Evolutionary conservation across 2,797 vertebrate species (phyloP).

Genomic region (Picus viridis): DNA sequence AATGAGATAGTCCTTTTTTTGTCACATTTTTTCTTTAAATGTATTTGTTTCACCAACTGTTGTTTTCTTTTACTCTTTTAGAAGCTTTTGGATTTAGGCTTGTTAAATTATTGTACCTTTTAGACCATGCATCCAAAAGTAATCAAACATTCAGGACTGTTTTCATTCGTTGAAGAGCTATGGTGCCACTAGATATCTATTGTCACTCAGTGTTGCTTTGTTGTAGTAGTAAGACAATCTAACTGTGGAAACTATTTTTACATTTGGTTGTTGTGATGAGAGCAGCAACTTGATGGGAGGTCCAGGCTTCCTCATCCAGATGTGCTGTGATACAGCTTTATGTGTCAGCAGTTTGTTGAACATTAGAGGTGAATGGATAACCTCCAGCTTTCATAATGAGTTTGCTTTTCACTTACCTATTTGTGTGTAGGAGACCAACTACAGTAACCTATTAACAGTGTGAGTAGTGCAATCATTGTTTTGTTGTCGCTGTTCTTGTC

Average conservation of each 20-base stretch:
- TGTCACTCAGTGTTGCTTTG: constrained; percentile 29
- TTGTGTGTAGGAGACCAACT: background rate
- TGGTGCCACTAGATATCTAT: constrained; percentile 32
- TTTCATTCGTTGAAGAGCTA: constrained; percentile 35
- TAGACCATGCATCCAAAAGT: constrained; percentile 21
- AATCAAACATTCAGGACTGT: constrained; percentile 29
- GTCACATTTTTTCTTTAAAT: background rate
- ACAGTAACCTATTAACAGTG: constrained; percentile 19
- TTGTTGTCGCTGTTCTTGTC: constrained; percentile 18
- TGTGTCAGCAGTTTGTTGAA: constrained; percentile 47
- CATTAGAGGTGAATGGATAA: constrained; percentile 20
- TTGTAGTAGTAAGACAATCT: constrained; percentile 2
- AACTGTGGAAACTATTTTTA: constrained; percentile 24
- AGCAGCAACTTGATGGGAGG: background rate
- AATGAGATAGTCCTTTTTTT: background rate
- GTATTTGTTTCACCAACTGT: background rate
- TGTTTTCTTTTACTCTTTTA: background rate
- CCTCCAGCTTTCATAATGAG: constrained; percentile 3
- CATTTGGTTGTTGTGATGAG: constrained; percentile 21
- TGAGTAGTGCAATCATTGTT: constrained; percentile 20
- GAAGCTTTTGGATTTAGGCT: background rate
- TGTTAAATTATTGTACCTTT: constrained; percentile 25
- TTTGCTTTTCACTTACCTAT: background rate
- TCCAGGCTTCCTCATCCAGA: constrained; percentile 7
- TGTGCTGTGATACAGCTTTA: background rate